Conservation (phyloP, 2,888 invertebrate genomes). For the Acronicta psi region DNA sequence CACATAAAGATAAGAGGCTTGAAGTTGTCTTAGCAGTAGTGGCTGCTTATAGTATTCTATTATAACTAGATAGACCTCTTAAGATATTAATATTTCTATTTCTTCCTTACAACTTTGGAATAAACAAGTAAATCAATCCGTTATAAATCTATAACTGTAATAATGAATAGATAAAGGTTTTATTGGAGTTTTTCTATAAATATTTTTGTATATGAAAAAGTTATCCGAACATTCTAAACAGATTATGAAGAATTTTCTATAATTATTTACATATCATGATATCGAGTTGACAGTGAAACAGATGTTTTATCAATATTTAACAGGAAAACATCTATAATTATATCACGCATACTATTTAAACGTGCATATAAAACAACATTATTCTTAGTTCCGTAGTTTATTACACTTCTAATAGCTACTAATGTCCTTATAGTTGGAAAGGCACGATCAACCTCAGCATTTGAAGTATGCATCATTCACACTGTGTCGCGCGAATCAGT, state of each 20-base stretch:
- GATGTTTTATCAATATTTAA: conserved; percentile 1
- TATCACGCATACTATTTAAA: conserved; percentile 36
- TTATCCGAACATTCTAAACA: too few relatives aligned
- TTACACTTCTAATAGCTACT: conserved; percentile 47
- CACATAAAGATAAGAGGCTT: conserved; percentile 17
- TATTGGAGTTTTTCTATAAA: too few relatives aligned
- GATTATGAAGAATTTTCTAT: too few relatives aligned
- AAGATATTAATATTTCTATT: conserved; percentile 17
- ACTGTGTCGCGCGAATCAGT: conserved; percentile 56
- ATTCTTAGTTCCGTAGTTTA: conserved; percentile 43
- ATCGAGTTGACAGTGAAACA: neutral
- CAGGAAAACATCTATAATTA: conserved; percentile 35
- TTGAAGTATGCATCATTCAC: conserved; percentile 61
- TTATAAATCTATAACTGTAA: neutral
- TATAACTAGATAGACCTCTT: conserved; percentile 20
- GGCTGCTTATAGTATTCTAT: conserved; percentile 26
- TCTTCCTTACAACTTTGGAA: conserved; percentile 3
- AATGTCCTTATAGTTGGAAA: conserved; percentile 52
- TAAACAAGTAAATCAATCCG: too few relatives aligned
- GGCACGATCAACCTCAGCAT: conserved; percentile 55
- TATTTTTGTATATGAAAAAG: too few relatives aligned
- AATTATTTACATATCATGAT: too few relatives aligned
- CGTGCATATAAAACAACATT: conserved; percentile 37
- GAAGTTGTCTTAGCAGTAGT: conserved; percentile 10
- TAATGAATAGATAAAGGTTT: conserved; percentile 3